phyloP scores from a whole-genome alignment of 2,888 invertebrate genomes.

The Atrina japonica region DNA sequence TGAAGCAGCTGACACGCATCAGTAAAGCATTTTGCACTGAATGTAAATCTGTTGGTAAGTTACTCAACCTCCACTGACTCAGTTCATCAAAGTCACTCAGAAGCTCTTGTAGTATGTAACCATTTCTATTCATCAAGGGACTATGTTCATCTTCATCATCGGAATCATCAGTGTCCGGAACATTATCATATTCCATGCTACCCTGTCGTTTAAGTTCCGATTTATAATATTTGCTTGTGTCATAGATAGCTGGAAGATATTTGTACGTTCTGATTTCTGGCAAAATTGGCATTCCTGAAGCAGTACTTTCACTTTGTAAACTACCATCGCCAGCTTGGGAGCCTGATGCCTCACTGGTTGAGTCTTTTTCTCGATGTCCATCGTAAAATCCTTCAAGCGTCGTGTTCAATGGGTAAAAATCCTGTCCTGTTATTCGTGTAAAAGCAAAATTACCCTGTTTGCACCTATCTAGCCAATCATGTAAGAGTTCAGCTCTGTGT shows the following conservation, averaged over 20 bases:
- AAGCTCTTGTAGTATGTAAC: slow-evolving; percentile 72
- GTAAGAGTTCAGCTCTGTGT: slow-evolving; percentile 68
- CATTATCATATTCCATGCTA: slow-evolving; percentile 67
- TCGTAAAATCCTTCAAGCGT: slow-evolving; percentile 53
- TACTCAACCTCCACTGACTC: slow-evolving; percentile 74
- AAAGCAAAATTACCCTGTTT: slow-evolving; percentile 64
- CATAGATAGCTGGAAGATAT: slow-evolving; percentile 71
- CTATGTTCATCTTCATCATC: slow-evolving; percentile 71
- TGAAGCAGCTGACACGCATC: slow-evolving; percentile 72
- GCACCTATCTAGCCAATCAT: slow-evolving; percentile 76
- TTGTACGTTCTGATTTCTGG: slow-evolving; percentile 69
- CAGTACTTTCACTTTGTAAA: slow-evolving; percentile 50
- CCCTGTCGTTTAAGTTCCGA: slow-evolving; percentile 70
- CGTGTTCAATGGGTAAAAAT: slow-evolving; percentile 50
- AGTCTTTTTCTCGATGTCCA: slow-evolving; percentile 53
- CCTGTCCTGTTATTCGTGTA: slow-evolving; percentile 50
- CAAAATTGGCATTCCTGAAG: slow-evolving; percentile 42
- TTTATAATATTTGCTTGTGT: slow-evolving; percentile 74
- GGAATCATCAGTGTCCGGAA: slow-evolving; percentile 62
- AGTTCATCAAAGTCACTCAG: slow-evolving; percentile 76
- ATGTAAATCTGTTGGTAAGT: slow-evolving; percentile 75
- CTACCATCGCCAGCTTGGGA: slow-evolving; percentile 49
- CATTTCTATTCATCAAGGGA: slow-evolving; percentile 66
- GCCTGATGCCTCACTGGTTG: slow-evolving; percentile 55
- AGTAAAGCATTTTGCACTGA: slow-evolving; percentile 78